Conservation (phyloP, 2,888 invertebrate genomes). For the Euphydryas editha region DNA sequence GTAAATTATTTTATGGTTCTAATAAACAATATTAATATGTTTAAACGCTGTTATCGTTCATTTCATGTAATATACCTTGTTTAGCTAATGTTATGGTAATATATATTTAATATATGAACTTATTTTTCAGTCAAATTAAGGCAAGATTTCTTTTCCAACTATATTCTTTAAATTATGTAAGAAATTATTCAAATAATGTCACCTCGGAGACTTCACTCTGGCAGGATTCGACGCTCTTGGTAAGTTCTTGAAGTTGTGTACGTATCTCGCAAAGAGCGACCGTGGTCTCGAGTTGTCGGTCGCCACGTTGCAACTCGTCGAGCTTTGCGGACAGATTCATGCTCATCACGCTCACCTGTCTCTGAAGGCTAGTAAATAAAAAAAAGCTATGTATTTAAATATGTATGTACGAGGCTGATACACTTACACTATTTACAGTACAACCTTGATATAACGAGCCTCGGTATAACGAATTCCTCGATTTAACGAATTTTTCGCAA, state of each 20-base stretch:
- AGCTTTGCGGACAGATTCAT: conserved; percentile 97
- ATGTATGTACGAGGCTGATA: neutral
- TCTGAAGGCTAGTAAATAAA: conserved; percentile 90
- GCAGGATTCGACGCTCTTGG: conserved; percentile 97
- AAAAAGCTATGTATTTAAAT: neutral
- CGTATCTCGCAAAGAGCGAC: conserved; percentile 97
- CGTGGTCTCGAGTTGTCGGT: conserved; percentile 96
- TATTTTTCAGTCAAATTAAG: no score
- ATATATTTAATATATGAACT: no score
- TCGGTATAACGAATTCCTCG: no score
- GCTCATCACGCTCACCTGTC: conserved; percentile 99
- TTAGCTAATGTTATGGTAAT: no score
- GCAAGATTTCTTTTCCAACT: no score
- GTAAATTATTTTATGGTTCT: neutral
- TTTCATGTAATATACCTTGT: no score
- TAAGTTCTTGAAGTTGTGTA: conserved; percentile 95
- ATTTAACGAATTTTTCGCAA: no score
- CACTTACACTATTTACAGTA: neutral
- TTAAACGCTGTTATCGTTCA: no score
- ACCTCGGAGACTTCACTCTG: conserved; percentile 96
- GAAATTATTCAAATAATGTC: conserved; percentile 41
- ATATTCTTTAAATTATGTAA: neutral
- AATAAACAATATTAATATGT: neutral
- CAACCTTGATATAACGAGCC: no score
- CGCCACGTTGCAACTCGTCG: conserved; percentile 95